phyloP scores from a whole-genome alignment of 2,797 vertebrate species.

The Cheirogaleus major region DNA sequence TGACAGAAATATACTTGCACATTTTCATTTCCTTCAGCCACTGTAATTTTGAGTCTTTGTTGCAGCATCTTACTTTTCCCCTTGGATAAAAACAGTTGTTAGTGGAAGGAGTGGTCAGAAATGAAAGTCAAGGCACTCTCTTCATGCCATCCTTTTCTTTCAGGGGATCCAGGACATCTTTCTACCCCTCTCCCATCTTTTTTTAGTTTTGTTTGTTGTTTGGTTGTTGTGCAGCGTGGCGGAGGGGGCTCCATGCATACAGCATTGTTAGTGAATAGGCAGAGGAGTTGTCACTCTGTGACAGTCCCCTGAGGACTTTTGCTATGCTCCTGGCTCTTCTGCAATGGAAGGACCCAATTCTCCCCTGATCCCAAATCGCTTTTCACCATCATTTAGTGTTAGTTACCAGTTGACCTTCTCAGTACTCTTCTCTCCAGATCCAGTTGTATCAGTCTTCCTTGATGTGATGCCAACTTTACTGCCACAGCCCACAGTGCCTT shows the following conservation, averaged over 20 bases:
- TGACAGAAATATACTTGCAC: neutral
- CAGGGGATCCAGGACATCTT: neutral
- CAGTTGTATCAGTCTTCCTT: neutral
- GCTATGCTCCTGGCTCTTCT: neutral
- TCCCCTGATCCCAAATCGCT: neutral
- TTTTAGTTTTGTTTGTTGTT: neutral
- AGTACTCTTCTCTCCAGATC: neutral
- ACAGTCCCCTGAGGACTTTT: neutral
- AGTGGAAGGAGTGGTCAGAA: neutral
- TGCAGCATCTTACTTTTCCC: neutral
- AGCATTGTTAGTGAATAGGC: neutral
- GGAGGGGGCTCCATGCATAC: fast-evolving
- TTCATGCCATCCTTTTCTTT: neutral
- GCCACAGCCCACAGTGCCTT: too few species aligned
- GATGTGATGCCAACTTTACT: neutral
- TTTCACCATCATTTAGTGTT: neutral
- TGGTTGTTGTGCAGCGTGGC: neutral
- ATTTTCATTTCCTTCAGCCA: neutral
- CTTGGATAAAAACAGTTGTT: neutral
- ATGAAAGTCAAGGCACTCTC: neutral
- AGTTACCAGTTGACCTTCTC: neutral
- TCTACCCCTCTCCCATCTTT: fast-evolving
- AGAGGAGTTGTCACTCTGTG: neutral
- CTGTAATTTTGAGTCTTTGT: neutral
- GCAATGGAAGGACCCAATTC: neutral